Evolutionary conservation across 2,888 invertebrate species (phyloP), one percentile per base, ranked within the genome.

Genomic region (Ormyrus thymus): DNA sequence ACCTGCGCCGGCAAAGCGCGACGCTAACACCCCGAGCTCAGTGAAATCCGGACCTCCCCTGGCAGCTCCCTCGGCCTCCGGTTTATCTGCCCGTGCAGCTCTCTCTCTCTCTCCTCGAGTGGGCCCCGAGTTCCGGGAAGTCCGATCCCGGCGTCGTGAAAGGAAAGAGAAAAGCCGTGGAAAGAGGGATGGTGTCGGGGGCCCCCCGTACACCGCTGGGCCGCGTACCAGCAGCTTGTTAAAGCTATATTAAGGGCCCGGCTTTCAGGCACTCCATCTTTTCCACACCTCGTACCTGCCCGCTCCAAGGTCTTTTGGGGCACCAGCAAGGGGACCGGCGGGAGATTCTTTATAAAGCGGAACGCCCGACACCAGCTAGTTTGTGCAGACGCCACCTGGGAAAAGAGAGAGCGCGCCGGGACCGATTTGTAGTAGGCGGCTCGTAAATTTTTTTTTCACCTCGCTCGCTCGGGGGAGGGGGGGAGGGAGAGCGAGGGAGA

Each of bases 171-270:
- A 29, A 45, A 46, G 11, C 7, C 43, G 55, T n/a, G 50, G 65
- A 13, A 29, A 29, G 29, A 29, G 29, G 29, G 29, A 29, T 29
- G 29, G 29, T 29, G 29, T 29, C 29, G 29, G 29, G 29, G 29
- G 29, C 29, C 29, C 29, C 29, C 29, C 29, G 29, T 29, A 29
- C 29, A 29, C 29, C 29, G 29, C 29, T 4, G 9, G 53, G 1
- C 46, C 10, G 62, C 82, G 83, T 83, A 86, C 86, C 85, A 85
- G 85, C 84, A 85, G 80, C 83, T 86, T 85, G 86, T 86, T 86
- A 86, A 87, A 86, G 86, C 84, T 86, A 86, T 86, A 87, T 87
- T 87, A 85, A 29, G 83, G 83, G 82, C 62, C 82, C 82, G 29
- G 81, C 83, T 81, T 82, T 83, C 83, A 81, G 79, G 81, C 76